Percentiles rank a stretch among this genome's conserved stretches.
phyloP scores from a whole-genome alignment of 2,113 vertebrate species.

The Ploceus nigricollis region DNA sequence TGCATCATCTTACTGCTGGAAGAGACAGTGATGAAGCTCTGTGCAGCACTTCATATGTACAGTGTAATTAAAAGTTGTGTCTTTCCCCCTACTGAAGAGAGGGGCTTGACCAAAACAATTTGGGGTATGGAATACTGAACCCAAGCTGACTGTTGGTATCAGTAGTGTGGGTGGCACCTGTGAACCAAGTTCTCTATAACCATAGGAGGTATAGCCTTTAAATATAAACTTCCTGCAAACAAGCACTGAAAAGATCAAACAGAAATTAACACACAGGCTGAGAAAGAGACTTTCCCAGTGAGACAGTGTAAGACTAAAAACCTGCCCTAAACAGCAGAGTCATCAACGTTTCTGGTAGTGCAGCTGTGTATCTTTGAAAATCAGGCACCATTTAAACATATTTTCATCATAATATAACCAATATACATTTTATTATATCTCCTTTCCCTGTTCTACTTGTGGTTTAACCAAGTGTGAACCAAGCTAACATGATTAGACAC shows the following conservation, averaged over 20 bases:
- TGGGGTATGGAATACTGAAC: conserved; percentile 14
- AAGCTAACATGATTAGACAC: conserved; percentile 65
- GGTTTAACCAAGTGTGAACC: conserved; percentile 67
- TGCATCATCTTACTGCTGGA: neutral
- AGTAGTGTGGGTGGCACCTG: conserved; percentile 47
- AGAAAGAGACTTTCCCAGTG: neutral
- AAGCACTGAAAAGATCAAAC: conserved; percentile 11
- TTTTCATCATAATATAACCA: conserved; percentile 25
- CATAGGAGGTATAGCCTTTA: conserved; percentile 3
- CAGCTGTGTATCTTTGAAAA: conserved; percentile 25
- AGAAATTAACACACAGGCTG: neutral
- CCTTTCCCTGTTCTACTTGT: conserved; percentile 38
- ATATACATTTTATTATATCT: conserved; percentile 9
- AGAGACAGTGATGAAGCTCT: neutral
- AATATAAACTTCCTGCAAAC: conserved; percentile 47
- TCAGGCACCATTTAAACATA: conserved; percentile 8
- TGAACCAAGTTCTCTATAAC: conserved; percentile 23
- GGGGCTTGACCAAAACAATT: conserved; percentile 6
- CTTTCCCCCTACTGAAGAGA: neutral
- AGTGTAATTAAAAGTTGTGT: conserved; percentile 10
- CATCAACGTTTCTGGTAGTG: neutral
- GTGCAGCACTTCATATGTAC: neutral
- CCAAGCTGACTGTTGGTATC: neutral
- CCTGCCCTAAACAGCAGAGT: neutral
- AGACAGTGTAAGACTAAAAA: neutral